Evolutionary conservation across 2,888 invertebrate genomes (phyloP).

Genomic region (Flexamia atlantica): DNA sequence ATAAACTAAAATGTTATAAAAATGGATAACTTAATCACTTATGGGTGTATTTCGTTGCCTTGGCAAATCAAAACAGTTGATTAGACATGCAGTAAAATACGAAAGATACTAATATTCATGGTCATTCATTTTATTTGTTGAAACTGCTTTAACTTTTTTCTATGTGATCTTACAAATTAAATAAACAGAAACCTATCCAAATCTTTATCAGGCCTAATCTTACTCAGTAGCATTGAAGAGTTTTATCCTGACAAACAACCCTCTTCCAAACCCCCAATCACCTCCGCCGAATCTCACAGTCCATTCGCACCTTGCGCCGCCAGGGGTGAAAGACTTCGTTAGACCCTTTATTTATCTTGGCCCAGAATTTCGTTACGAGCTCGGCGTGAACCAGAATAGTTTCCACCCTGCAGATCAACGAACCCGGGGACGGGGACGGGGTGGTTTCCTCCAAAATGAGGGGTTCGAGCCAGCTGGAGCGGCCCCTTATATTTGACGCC

Average conservation of each 20-base stretch:
- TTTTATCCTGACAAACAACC: background rate
- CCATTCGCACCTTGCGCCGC: background rate
- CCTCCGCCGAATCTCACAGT: background rate
- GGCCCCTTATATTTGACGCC: conserved; percentile 54
- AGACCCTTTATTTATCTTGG: conserved; percentile 50
- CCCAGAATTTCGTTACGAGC: conserved; percentile 40
- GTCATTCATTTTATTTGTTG: too few species aligned
- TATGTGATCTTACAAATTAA: too few species aligned
- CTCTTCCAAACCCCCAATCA: background rate
- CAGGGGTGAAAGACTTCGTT: conserved; percentile 6
- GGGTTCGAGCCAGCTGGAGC: conserved; percentile 28
- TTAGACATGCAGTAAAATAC: too few species aligned
- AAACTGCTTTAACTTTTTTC: too few species aligned
- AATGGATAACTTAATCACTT: too few species aligned
- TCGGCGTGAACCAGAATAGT: conserved; percentile 36
- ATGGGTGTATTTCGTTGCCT: too few species aligned
- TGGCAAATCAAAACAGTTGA: too few species aligned
- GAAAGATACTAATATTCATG: too few species aligned
- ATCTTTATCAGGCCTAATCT: too few species aligned
- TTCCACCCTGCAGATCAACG: conserved; percentile 44
- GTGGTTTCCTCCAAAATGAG: conserved; percentile 49
- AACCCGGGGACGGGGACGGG: conserved; percentile 41
- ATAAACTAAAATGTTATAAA: too few species aligned
- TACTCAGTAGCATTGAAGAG: too few species aligned
- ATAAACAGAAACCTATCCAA: too few species aligned